Evolutionary conservation across 2,888 invertebrate species (phyloP).

Genomic region (Brachylomia viminalis): DNA sequence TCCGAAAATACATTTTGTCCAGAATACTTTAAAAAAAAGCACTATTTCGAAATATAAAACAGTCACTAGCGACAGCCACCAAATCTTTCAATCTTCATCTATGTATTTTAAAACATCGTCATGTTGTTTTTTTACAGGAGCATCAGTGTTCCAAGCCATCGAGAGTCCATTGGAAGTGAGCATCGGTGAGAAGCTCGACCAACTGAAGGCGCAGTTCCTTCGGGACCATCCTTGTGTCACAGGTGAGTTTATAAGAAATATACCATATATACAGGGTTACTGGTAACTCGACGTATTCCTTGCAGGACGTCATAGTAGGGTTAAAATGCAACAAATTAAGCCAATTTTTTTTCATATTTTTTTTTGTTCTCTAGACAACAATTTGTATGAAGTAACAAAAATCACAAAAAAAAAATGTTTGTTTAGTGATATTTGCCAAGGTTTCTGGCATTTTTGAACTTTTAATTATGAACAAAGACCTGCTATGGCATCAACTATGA

Average conservation of each 20-base stretch:
- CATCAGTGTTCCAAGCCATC: conserved; percentile 94
- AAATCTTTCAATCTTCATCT: neutral
- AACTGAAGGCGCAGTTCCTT: conserved; percentile 91
- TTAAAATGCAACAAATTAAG: too few relatives aligned
- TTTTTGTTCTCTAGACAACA: too few relatives aligned
- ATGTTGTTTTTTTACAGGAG: conserved; percentile 86
- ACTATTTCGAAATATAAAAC: neutral
- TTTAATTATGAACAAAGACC: too few relatives aligned
- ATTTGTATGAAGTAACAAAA: too few relatives aligned
- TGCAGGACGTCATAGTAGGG: too few relatives aligned
- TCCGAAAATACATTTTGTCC: neutral
- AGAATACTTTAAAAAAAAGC: neutral
- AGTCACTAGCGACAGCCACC: neutral
- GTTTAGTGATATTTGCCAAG: too few relatives aligned
- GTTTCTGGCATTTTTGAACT: too few relatives aligned
- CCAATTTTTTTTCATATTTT: too few relatives aligned
- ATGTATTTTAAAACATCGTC: neutral
- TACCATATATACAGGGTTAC: too few relatives aligned
- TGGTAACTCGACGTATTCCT: too few relatives aligned
- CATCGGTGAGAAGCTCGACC: conserved; percentile 89
- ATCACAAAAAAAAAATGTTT: too few relatives aligned
- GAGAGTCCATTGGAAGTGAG: conserved; percentile 93
- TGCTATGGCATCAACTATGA: too few relatives aligned
- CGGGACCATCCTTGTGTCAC: conserved; percentile 91
- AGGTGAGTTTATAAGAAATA: conserved; percentile 88